A percentile compares a stretch with the other conserved stretches of the same genome.
These are phyloP conservation scores for Onthophagus sagittarius DNA, from an alignment of 2,888 invertebrate species.

Conservation along the genomic window DNA sequence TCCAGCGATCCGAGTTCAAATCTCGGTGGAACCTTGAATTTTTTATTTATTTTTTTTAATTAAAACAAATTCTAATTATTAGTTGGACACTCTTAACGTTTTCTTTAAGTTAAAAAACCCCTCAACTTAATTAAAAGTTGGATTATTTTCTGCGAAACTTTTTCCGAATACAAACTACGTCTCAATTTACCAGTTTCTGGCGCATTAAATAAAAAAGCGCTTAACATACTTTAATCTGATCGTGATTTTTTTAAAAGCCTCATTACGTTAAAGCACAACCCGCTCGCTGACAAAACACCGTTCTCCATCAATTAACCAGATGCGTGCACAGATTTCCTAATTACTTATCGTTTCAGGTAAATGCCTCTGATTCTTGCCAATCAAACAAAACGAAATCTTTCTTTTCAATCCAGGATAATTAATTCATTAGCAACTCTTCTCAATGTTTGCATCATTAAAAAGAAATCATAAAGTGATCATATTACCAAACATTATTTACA, in stretches of 20 bases:
- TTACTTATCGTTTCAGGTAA: neutral
- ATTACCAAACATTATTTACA: too few relatives aligned
- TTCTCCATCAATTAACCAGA: neutral
- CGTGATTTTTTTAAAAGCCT: neutral
- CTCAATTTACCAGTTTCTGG: neutral
- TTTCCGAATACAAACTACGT: neutral
- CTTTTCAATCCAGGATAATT: neutral
- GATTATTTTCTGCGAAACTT: neutral
- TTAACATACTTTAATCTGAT: neutral
- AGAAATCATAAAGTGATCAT: too few relatives aligned
- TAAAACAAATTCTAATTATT: too few relatives aligned
- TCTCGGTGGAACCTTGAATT: conserved; percentile 55
- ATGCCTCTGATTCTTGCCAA: neutral
- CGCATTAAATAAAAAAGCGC: neutral
- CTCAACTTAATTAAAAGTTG: neutral
- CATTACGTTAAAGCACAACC: neutral
- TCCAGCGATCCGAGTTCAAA: conserved; percentile 62
- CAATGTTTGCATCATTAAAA: too few relatives aligned
- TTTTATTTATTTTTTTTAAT: neutral
- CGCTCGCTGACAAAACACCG: neutral
- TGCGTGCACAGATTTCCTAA: neutral
- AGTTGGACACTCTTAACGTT: too few relatives aligned
- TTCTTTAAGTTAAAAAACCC: too few relatives aligned
- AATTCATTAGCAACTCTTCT: neutral
- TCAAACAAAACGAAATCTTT: neutral